Conservation (phyloP, 2,797 vertebrate genomes). For the Anguilla pacifica region DNA sequence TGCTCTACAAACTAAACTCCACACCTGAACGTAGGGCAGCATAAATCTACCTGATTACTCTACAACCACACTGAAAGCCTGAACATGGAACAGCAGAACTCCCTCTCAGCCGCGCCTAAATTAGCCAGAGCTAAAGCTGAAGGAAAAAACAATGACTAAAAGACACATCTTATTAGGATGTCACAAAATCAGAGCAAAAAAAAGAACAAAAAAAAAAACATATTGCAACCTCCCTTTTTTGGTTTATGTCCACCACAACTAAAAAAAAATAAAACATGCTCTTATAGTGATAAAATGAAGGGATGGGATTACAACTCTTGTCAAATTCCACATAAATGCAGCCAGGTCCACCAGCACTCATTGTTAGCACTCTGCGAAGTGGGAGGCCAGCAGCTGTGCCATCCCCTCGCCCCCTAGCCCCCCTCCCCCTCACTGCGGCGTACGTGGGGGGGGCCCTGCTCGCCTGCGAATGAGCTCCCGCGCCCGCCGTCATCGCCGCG, state of each 20-base stretch:
- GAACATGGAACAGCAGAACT: not conserved
- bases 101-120: not conserved
- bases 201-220: not conserved
- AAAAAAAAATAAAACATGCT: not conserved
- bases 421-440: not conserved
- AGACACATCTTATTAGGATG: not conserved
- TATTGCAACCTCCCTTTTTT: not conserved
- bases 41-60: not conserved
- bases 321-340: not conserved
- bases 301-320: not conserved
- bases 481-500: not conserved
- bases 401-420: not conserved
- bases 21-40: not conserved
- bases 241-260: not conserved
- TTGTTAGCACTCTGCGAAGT: not conserved
- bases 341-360: not conserved
- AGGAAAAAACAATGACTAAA: not conserved
- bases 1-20: not conserved
- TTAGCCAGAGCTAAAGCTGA: not conserved
- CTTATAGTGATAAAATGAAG: not conserved
- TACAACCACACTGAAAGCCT: not conserved
- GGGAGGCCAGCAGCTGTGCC: not conserved
- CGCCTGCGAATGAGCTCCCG: slow-evolving; percentile 6
- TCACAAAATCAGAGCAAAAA: not conserved
- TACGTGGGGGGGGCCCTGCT: not conserved